phyloP scores from a whole-genome alignment of 2,888 invertebrate genomes.

The Bellardia bayeri region DNA sequence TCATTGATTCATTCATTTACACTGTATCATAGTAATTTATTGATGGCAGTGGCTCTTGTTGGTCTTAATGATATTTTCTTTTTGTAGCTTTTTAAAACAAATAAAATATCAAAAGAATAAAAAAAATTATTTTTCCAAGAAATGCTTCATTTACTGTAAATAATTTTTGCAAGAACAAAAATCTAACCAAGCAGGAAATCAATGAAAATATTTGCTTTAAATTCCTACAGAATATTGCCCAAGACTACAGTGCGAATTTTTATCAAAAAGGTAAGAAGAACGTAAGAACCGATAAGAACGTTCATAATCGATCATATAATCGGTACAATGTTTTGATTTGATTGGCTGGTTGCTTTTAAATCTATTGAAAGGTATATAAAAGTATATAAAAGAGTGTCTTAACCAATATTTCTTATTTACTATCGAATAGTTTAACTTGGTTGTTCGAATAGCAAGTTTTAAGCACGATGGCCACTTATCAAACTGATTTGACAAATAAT shows the following conservation, averaged over 20 bases:
- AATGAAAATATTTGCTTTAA: not conserved
- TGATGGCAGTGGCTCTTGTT: not conserved
- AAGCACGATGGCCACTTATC: no score
- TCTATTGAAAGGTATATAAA: no score
- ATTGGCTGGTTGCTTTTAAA: no score
- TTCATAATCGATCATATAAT: not conserved
- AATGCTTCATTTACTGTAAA: constrained; percentile 28
- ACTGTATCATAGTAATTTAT: constrained; percentile 19
- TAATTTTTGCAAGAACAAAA: not conserved
- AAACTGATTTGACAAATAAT: no score
- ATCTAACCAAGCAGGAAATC: not conserved
- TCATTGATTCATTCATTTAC: constrained; percentile 26
- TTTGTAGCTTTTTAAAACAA: not conserved
- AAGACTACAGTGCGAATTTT: not conserved
- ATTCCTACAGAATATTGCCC: constrained; percentile 17
- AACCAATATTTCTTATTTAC: no score
- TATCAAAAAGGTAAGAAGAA: not conserved
- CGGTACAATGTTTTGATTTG: no score
- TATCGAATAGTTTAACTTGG: no score
- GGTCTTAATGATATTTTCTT: constrained; percentile 5
- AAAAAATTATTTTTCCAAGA: not conserved
- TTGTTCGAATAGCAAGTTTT: no score
- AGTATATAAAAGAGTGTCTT: no score
- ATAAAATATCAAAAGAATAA: not conserved
- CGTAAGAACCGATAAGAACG: not conserved